Base-by-base conservation (phyloP, 2,797 vertebrate species). In the Chanos chanos region DNA sequence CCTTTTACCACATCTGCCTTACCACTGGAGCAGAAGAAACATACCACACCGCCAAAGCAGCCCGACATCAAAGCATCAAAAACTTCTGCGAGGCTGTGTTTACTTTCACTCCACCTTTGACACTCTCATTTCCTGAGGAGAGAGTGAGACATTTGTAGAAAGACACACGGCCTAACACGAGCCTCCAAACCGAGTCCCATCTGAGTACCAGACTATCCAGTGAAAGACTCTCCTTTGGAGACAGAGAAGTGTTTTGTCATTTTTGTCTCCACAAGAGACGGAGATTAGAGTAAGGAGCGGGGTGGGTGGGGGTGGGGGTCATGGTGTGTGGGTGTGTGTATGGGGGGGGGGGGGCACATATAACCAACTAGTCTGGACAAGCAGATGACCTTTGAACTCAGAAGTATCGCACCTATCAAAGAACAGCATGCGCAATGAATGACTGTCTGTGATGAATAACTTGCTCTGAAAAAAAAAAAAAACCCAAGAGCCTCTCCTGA, bases 101-200 rank as follows among this genome's bases (percentile, higher is more conserved):
- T 62, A 39, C 13, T 51, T 22, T 59, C 37, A 43, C 24, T 4
- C 41, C 9, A 15, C 30, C 45, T 43, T 34, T 41, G 16, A 30
- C 15, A 54, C 36, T 21, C 21, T 48, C 41, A 33, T 72, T 72
- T 67, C 36, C 53, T 55, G 28, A 34, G 12, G n/a, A 13, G 31
- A 24, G 3, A 1, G 16, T 6, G 31, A 24, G 3, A 1, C 16
- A 6, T 55, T 58, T 64, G 13, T 41, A 48, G 30, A 31, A 54
- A 52, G 52, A 16, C 39, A 37, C 37, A n/a, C n/a, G n/a, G n/a
- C n/a, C n/a, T n/a, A n/a, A n/a, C n/a, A n/a, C n/a, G n/a, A n/a
- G n/a, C n/a, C n/a, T n/a, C n/a, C n/a, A n/a, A n/a, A n/a, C n/a
- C n/a, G n/a, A n/a, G n/a, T n/a, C n/a, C n/a, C n/a, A n/a, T n/a